These are phyloP conservation scores for Smittia sp. DNA, from an alignment of 2,888 invertebrate genomes.

Conservation along the genomic window DNA sequence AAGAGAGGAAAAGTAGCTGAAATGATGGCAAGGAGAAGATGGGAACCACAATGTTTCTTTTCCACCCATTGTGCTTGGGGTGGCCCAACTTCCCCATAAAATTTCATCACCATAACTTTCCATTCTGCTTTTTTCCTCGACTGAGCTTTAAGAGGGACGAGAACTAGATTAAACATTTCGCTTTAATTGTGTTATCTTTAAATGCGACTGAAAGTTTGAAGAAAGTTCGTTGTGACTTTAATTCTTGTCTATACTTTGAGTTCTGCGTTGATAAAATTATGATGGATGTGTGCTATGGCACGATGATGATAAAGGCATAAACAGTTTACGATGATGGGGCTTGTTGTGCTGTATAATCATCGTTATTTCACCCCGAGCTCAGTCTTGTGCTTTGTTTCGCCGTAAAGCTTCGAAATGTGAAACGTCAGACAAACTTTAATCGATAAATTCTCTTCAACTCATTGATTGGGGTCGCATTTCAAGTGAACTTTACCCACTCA, in stretches of 20 bases:
- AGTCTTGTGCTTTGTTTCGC: neutral
- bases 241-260: neutral
- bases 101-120: conserved; percentile 2
- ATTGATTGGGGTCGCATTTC: conserved; percentile 30
- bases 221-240: neutral
- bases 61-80: neutral
- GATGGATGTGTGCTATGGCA: conserved; percentile 3
- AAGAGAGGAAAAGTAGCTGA: conserved; percentile 30
- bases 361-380: conserved; percentile 6
- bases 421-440: conserved; percentile 38
- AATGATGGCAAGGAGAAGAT: neutral
- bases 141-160: neutral
- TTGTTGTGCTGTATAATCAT: conserved; percentile 13
- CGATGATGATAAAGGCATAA: conserved; percentile 16
- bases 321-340: neutral
- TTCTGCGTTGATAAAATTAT: conserved; percentile 14
- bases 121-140: neutral
- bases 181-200: conserved; percentile 12
- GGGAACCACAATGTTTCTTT: conserved; percentile 31
- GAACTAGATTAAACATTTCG: neutral
- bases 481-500: neutral
- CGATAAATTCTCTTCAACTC: conserved; percentile 3
- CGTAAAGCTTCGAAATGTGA: neutral
- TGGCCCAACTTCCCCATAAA: conserved; percentile 10
- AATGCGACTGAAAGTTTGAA: neutral